Evolutionary conservation across 2,797 vertebrate genomes (phyloP).

Genomic region (Hippopotamyrus pictus): DNA sequence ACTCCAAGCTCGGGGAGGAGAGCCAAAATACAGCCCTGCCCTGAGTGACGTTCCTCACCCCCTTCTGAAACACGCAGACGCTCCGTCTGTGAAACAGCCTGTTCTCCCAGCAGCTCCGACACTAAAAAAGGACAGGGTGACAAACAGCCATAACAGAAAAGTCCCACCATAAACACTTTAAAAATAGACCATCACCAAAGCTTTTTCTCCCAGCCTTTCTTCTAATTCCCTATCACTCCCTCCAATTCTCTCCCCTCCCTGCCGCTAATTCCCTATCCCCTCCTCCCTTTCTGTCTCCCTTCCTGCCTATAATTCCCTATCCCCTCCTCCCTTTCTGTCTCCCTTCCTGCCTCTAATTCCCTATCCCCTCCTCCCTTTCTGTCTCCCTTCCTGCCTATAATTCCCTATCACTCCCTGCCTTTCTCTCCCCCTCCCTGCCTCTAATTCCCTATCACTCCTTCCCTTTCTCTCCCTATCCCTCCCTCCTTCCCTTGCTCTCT

Average conservation of each 20-base stretch:
- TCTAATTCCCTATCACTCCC: constrained; percentile 17
- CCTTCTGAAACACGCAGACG: constrained; percentile 3
- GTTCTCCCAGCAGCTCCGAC: not conserved
- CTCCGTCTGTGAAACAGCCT: constrained; percentile 6
- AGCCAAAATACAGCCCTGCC: not conserved
- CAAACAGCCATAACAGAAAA: not conserved
- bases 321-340: not conserved
- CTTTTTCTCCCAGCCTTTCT: not conserved
- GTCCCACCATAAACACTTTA: constrained; percentile 3
- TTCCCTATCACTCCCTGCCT: too few species aligned
- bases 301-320: constrained; percentile 5
- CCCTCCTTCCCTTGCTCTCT: not conserved
- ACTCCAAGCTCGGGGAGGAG: not conserved
- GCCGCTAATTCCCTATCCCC: not conserved
- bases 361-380: too few species aligned
- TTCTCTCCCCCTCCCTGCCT: too few species aligned
- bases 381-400: too few species aligned
- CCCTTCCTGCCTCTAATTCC: not conserved
- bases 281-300: constrained; percentile 28
- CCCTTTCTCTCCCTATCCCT: constrained; percentile 25
- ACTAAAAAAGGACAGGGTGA: constrained; percentile 3
- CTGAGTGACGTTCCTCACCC: not conserved
- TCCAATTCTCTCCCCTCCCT: not conserved
- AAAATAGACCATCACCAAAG: constrained; percentile 7
- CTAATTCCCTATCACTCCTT: not conserved